phyloP scores from a whole-genome alignment of 2,113 vertebrate species.

The Danio rerio region DNA sequence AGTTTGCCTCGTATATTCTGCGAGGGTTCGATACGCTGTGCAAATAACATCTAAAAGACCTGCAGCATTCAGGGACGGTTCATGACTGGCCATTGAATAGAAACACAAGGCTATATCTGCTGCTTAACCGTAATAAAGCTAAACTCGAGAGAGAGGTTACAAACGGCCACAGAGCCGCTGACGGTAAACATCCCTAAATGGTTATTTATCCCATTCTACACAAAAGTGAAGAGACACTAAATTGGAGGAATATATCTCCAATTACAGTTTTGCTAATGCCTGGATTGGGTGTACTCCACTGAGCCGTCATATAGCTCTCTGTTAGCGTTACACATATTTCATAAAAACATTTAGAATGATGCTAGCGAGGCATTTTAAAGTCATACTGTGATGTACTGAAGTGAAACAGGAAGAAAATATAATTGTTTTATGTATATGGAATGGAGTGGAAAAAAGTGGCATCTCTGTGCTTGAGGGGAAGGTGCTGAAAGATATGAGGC shows the following conservation, averaged over 20 bases:
- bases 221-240: slow-evolving; percentile 21
- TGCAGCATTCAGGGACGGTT: slow-evolving; percentile 68
- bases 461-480: background rate
- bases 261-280: slow-evolving; percentile 49
- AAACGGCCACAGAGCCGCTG: slow-evolving; percentile 36
- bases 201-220: slow-evolving; percentile 47
- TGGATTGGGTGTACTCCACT: slow-evolving; percentile 33
- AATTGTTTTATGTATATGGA: background rate
- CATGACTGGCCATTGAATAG: slow-evolving; percentile 35
- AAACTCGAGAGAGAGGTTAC: slow-evolving; percentile 49
- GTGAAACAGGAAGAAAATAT: background rate
- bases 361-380: background rate
- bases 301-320: background rate
- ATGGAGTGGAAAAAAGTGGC: background rate
- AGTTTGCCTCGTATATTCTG: slow-evolving; percentile 78
- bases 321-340: background rate
- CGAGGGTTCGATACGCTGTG: slow-evolving; percentile 77
- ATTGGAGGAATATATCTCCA: slow-evolving; percentile 39
- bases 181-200: slow-evolving; percentile 48
- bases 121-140: slow-evolving; percentile 66
- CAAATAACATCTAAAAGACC: slow-evolving; percentile 79
- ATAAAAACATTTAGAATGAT: background rate
- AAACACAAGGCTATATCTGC: slow-evolving; percentile 48
- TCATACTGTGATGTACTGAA: background rate
- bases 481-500: no score